These are phyloP conservation scores for Eremobia ochroleuca DNA, from an alignment of 2,888 invertebrate genomes.

Conservation along the genomic window DNA sequence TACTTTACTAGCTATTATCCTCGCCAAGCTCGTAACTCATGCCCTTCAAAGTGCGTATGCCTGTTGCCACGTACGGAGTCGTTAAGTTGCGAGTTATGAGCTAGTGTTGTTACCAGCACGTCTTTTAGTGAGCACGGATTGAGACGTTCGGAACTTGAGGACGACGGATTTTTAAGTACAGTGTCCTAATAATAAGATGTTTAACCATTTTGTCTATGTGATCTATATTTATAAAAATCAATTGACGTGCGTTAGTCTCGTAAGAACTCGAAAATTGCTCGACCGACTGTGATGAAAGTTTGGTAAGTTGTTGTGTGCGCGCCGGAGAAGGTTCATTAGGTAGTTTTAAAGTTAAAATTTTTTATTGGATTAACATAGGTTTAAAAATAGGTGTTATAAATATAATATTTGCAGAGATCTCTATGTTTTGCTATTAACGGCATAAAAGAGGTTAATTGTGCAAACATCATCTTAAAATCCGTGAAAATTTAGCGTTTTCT, in stretches of 20 bases:
- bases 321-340: too few relatives aligned
- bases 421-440: neutral
- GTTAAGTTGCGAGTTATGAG: slow-evolving; percentile 68
- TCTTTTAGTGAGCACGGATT: slow-evolving; percentile 24
- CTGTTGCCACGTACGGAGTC: slow-evolving; percentile 68
- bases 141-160: neutral
- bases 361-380: neutral
- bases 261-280: neutral
- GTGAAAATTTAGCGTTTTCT: neutral
- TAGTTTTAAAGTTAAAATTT: neutral
- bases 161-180: neutral
- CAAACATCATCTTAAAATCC: neutral
- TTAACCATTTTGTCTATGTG: neutral
- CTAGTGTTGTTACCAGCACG: slow-evolving; percentile 41
- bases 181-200: neutral
- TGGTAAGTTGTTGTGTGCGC: too few relatives aligned
- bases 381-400: too few relatives aligned
- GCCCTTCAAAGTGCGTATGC: slow-evolving; percentile 75
- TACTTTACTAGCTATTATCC: slow-evolving; percentile 65
- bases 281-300: neutral
- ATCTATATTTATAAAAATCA: neutral
- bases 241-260: neutral
- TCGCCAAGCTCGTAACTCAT: slow-evolving; percentile 64
- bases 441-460: neutral
- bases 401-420: neutral